Evolutionary conservation across 2,113 vertebrate species (phyloP).

Genomic region (Tringa solitaria): DNA sequence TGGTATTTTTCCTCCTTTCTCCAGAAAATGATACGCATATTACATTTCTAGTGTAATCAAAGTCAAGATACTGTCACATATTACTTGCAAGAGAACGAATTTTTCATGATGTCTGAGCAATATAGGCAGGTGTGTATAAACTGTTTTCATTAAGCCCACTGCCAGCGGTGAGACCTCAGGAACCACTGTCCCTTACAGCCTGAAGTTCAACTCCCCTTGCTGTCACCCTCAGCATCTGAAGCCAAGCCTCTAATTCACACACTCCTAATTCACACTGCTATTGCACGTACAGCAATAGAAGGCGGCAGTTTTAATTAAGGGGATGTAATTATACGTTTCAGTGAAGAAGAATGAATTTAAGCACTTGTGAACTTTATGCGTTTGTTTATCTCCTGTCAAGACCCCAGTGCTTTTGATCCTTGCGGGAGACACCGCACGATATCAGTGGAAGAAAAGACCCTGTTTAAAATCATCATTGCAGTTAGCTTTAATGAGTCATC

Average conservation of each 20-base stretch:
- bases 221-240: background rate
- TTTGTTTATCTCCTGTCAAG: background rate
- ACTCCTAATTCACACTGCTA: background rate
- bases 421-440: background rate
- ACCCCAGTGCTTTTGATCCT: background rate
- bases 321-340: background rate
- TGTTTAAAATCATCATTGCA: background rate
- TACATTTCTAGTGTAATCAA: background rate
- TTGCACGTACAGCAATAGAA: background rate
- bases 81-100: background rate
- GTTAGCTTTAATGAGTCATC: slow-evolving; percentile 30
- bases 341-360: background rate
- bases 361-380: background rate
- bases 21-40: background rate
- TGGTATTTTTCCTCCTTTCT: background rate
- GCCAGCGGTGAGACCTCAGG: background rate
- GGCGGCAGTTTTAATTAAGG: background rate
- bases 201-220: background rate
- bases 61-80: background rate
- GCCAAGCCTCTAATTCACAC: background rate
- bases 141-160: background rate
- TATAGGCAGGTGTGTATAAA: background rate
- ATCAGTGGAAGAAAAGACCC: background rate
- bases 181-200: background rate
- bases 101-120: background rate